Conservation (phyloP, 2,113 vertebrate genomes). For the Pachyramphus minor region DNA sequence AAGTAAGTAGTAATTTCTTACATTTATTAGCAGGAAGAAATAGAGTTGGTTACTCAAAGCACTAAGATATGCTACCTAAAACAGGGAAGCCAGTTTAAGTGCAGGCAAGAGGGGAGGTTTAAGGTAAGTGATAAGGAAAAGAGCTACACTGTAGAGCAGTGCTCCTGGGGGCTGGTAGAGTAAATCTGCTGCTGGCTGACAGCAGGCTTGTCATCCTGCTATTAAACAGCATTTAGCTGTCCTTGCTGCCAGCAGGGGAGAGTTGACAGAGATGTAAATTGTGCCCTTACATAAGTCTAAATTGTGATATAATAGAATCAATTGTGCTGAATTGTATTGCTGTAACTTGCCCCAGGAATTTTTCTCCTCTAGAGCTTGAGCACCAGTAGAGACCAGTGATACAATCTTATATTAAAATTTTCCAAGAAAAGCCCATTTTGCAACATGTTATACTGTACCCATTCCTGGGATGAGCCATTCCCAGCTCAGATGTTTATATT, state of each 20-base stretch:
- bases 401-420: fast-evolving
- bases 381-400: not conserved
- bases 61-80: fast-evolving
- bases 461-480: not conserved
- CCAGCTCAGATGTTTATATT: not conserved
- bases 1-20: not conserved
- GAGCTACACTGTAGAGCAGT: fast-evolving
- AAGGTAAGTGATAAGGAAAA: not conserved
- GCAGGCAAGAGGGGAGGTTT: not conserved
- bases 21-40: not conserved
- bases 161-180: not conserved
- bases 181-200: not conserved
- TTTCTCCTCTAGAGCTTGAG: not conserved
- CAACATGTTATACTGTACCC: fast-evolving
- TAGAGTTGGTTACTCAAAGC: fast-evolving
- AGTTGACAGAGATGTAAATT: not conserved
- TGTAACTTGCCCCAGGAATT: not conserved
- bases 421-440: not conserved
- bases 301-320: not conserved
- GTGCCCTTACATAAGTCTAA: not conserved
- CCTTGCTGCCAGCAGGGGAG: not conserved
- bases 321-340: not conserved
- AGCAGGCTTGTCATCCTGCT: not conserved
- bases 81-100: not conserved
- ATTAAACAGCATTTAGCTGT: not conserved